Conservation (phyloP, 2,113 vertebrate genomes). For the Antechinus stuartii region DNA sequence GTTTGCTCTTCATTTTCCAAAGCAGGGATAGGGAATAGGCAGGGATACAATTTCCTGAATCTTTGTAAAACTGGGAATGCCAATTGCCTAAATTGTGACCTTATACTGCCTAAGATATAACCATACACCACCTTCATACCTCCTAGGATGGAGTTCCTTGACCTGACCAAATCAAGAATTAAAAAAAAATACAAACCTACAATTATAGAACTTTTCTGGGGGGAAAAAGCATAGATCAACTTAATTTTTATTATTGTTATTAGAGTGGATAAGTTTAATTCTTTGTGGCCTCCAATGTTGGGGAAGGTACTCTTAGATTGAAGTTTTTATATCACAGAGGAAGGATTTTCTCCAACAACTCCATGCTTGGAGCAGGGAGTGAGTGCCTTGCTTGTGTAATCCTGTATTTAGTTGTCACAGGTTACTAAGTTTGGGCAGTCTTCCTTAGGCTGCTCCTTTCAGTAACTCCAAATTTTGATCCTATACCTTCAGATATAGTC, state of each 20-base stretch:
- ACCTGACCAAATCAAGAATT: neutral
- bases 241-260: slow-evolving; percentile 77
- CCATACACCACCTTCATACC: slow-evolving; percentile 5
- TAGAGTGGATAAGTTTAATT: slow-evolving; percentile 77
- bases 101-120: neutral
- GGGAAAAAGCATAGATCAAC: slow-evolving; percentile 72
- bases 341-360: neutral
- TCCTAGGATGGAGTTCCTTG: slow-evolving; percentile 32
- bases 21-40: neutral
- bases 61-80: neutral
- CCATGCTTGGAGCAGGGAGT: neutral
- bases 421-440: neutral
- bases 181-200: neutral
- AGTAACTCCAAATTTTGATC: no score
- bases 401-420: neutral
- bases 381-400: neutral
- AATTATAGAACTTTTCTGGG: neutral
- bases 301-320: neutral
- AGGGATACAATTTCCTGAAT: neutral
- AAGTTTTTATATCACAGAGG: neutral
- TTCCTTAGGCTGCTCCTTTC: no score
- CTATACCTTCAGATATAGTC: no score
- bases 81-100: neutral
- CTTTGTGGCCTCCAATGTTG: neutral
- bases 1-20: neutral